Evolutionary conservation across 2,113 vertebrate species (phyloP).

Genomic region (Naja naja): DNA sequence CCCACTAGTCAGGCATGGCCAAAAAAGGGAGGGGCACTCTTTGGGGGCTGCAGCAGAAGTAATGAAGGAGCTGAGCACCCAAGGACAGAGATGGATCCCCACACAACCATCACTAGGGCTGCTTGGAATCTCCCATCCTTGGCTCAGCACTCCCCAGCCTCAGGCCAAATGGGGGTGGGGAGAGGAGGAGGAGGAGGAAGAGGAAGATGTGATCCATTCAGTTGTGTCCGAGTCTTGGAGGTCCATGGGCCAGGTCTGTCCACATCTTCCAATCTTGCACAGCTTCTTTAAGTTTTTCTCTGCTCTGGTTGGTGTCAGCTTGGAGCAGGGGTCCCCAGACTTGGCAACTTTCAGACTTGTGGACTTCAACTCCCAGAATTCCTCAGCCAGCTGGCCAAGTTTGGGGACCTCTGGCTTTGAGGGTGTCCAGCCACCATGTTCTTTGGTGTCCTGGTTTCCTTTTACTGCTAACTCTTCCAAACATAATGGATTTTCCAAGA

Average conservation of each 20-base stretch:
- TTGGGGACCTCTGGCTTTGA: too few species aligned
- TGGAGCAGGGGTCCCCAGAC: not conserved
- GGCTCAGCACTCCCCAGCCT: not conserved
- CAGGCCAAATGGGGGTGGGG: not conserved
- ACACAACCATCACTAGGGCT: not conserved
- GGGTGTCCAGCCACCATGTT: too few species aligned
- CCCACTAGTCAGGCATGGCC: not conserved
- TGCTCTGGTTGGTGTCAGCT: not conserved
- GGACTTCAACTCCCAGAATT: too few species aligned
- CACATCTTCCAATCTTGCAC: not conserved
- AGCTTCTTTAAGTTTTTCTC: not conserved
- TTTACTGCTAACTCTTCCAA: too few species aligned
- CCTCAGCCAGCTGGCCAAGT: too few species aligned
- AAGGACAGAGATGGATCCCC: not conserved
- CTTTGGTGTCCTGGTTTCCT: too few species aligned
- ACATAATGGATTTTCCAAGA: too few species aligned
- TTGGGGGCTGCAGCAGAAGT: not conserved
- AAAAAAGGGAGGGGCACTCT: not conserved
- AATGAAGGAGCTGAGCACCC: not conserved
- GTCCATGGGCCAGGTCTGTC: not conserved
- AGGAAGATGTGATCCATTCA: not conserved
- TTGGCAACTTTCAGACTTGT: too few species aligned
- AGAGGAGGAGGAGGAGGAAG: too few species aligned
- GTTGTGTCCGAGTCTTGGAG: not conserved
- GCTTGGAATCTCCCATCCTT: not conserved